Conservation (phyloP, 2,797 vertebrate species). For the Pempheris klunzingeri region DNA sequence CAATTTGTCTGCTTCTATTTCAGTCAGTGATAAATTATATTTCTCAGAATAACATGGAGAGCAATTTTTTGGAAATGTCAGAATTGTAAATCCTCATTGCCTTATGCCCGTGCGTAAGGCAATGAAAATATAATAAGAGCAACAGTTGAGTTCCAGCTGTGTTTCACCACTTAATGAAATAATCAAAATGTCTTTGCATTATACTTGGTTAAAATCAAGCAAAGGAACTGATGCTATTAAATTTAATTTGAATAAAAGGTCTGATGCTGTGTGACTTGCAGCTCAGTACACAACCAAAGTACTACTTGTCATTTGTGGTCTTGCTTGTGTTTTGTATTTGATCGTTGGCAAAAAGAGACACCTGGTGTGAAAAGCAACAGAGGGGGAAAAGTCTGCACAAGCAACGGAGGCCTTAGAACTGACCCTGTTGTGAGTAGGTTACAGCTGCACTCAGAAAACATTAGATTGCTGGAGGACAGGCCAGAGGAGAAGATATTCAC, state of each 20-base stretch:
- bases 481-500: conserved; percentile 71
- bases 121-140: neutral
- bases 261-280: neutral
- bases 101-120: too few species aligned
- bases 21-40: neutral
- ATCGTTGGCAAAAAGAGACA: neutral
- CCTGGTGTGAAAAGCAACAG: too few species aligned
- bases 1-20: neutral
- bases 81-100: neutral
- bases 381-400: neutral
- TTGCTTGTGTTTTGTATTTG: neutral
- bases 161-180: neutral
- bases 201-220: neutral
- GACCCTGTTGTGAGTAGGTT: neutral
- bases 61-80: neutral
- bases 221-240: neutral
- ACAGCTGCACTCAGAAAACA: neutral
- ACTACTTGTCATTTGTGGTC: neutral
- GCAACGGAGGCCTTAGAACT: neutral
- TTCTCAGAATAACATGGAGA: neutral
- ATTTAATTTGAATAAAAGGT: neutral
- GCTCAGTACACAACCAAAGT: neutral
- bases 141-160: neutral
- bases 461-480: neutral
- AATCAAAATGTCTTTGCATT: neutral